A percentile compares a stretch with the other conserved stretches of the same genome.
Evolutionary conservation across 2,113 vertebrate genomes (phyloP).

Genomic region (Mormyrus iriodes): DNA sequence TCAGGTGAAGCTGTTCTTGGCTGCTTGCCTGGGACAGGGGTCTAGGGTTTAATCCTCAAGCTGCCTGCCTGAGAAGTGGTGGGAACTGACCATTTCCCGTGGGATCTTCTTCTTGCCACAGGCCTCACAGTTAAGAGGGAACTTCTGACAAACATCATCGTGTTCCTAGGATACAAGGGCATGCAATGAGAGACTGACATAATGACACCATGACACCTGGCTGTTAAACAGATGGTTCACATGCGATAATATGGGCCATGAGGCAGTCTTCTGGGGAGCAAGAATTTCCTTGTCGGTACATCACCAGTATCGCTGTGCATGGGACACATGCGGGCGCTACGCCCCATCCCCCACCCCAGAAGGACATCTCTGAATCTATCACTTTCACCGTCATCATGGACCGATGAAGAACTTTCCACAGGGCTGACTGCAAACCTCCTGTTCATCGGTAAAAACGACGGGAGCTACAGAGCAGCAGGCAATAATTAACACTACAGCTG

Average conservation of each 20-base stretch:
- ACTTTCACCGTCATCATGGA: not conserved
- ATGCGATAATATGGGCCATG: no score
- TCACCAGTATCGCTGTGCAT: not conserved
- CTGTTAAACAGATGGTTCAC: not conserved
- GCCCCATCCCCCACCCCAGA: not conserved
- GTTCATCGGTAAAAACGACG: not conserved
- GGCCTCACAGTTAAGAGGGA: conserved; percentile 78
- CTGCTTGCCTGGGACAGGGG: no score
- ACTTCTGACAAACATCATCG: conserved; percentile 73
- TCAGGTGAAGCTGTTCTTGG: not conserved
- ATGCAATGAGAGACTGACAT: not conserved
- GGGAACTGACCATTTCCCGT: conserved; percentile 70
- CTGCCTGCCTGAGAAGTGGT: no score
- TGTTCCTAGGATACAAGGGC: conserved; percentile 67
- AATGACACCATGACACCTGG: not conserved
- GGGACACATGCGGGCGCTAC: not conserved
- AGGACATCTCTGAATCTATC: not conserved
- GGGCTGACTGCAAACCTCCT: not conserved
- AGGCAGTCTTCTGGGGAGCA: no score
- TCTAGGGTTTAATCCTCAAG: no score
- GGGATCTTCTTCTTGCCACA: conserved; percentile 81
- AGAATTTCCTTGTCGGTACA: not conserved
- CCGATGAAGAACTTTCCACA: not conserved
- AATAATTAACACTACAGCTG: no score
- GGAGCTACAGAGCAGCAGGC: not conserved